Evolutionary conservation across 1,140 invertebrate species (phyloP), one percentile per base, ranked within the genome.

Genomic region (Lepidurus apus): DNA sequence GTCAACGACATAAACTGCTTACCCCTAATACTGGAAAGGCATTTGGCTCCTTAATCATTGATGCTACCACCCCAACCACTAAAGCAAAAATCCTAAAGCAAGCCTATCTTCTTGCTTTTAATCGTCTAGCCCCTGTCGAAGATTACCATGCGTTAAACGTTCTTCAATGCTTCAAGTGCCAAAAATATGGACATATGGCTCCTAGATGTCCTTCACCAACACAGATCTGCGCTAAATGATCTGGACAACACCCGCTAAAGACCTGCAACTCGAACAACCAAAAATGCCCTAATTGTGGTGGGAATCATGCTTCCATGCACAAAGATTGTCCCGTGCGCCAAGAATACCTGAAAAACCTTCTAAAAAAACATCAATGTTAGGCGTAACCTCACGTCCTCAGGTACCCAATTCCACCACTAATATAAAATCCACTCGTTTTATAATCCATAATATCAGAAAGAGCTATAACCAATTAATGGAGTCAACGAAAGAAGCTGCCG

Each of bases 321-420:
- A 47, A 47, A 17, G 45, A 47, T 9, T 47, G 45, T 47, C 8
- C 45, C 8, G 45, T 47, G 45, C 45, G 45, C 45, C 45, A 47
- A 47, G 45, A 47, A 47, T 47, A 47, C 45, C 45, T 47, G 45
- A 47, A 47, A 47, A 47, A 47, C 45, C 45, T 47, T 47, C 45
- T 2, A 47, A 47, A 17, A 47, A 47, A 47, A 1, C 45, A 9
- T 47, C 17, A 47, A 47, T 47, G 45, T 9, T 17, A 47, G 9
- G 17, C 17, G 1, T 47, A 47, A 47, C 8, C 45, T 17, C 17
- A 47, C 45, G 45, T 17, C 17, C 45, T 10, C 45, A 47, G 17
- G 45, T 10, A 47, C 45, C 45, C 45, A 47, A 47, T 47, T 47
- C 45, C 45, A 9, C 17, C 45, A 9, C 45, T 10, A 47, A 47